Evolutionary conservation across 2,888 invertebrate genomes (phyloP).

Genomic region (Luperina nickerlii): DNA sequence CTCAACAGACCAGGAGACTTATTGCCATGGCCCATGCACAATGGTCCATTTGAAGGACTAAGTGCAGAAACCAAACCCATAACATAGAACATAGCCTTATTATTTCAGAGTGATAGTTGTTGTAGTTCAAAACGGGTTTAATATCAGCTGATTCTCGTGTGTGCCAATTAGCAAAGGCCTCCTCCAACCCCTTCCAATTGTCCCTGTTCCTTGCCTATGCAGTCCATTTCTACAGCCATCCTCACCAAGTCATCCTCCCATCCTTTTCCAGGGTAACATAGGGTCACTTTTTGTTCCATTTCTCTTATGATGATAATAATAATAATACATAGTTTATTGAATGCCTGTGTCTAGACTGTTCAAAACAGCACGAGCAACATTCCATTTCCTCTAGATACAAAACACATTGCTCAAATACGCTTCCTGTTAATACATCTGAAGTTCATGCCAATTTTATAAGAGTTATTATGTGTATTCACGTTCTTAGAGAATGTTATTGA

Average conservation of each 20-base stretch:
- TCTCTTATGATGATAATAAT: not conserved
- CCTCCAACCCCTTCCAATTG: not conserved
- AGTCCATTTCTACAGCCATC: not conserved
- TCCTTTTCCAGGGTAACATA: not conserved
- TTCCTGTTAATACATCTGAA: constrained; percentile 32
- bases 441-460: constrained; percentile 48
- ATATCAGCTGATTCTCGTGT: not conserved
- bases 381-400: constrained; percentile 25
- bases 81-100: not conserved
- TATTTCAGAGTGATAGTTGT: not conserved
- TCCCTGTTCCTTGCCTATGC: not conserved
- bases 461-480: constrained; percentile 23
- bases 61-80: too few relatives aligned
- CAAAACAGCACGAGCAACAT: constrained; percentile 10
- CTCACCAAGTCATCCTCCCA: not conserved
- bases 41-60: too few relatives aligned
- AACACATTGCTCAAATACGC: constrained; percentile 37
- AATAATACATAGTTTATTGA: not conserved
- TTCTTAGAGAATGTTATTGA: constrained; percentile 16
- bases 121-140: not conserved
- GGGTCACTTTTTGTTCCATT: not conserved
- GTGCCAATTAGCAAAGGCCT: not conserved
- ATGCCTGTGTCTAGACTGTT: constrained; percentile 18
- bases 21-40: too few relatives aligned
- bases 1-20: too few relatives aligned